Conservation (phyloP, 2,797 vertebrate species). For the Fistularia commersonii region DNA sequence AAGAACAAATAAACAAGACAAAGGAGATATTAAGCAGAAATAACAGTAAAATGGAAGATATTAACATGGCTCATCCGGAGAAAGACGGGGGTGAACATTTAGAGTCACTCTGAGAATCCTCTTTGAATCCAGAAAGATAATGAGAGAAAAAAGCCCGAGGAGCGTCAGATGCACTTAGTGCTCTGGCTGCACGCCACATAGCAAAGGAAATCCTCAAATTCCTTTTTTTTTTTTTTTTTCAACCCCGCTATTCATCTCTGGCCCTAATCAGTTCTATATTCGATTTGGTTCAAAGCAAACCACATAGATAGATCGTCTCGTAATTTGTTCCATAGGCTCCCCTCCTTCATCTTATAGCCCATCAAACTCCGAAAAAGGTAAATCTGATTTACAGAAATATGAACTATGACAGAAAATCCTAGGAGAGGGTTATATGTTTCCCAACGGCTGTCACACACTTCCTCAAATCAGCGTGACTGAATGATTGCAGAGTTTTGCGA, state of each 20-base stretch:
- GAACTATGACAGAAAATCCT: constrained; percentile 15
- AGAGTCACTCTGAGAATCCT: constrained; percentile 22
- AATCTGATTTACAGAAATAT: constrained; percentile 34
- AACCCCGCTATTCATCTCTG: constrained; percentile 39
- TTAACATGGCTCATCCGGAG: constrained; percentile 14
- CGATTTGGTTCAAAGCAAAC: constrained; percentile 45
- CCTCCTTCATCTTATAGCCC: constrained; percentile 27
- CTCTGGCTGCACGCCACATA: constrained; percentile 28
- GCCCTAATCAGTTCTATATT: constrained; percentile 42
- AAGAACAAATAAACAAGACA: constrained; percentile 9
- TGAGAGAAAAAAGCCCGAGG: constrained; percentile 44
- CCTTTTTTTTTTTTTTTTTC: constrained; percentile 8
- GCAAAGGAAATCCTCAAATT: constrained; percentile 45
- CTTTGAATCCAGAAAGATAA: constrained; percentile 48
- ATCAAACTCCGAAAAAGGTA: constrained; percentile 29
- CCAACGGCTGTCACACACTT: constrained; percentile 42
- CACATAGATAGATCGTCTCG: constrained; percentile 19
- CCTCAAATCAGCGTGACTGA: constrained; percentile 39
- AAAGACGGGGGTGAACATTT: constrained; percentile 37
- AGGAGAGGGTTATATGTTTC: constrained; percentile 14
- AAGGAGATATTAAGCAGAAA: constrained; percentile 16
- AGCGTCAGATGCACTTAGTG: constrained; percentile 48
- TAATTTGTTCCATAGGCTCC: constrained; percentile 35
- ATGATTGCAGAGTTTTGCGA: constrained; percentile 31
- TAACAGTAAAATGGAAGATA: constrained; percentile 6